Evolutionary conservation across 2,113 vertebrate species (phyloP), one percentile per base, ranked within the genome.

Genomic region (Platichthys stellatus): DNA sequence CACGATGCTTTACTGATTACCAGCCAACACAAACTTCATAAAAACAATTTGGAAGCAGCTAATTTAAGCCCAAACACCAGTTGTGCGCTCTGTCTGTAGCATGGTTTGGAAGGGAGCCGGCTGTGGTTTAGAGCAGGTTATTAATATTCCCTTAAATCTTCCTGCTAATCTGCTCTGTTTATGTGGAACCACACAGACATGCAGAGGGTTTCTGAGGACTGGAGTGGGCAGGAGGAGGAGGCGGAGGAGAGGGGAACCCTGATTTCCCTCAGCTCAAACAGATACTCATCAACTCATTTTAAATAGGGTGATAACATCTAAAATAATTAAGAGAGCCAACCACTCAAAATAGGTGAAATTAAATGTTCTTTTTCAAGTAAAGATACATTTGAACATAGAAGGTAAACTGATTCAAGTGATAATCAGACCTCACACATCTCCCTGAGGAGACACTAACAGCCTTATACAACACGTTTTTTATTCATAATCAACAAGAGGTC

Each of bases 151-250:
- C 47, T 59, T n/a, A 72, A 12, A 75, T 80, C 63, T 51, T 57
- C 24, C 58, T 69, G 76, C 58, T 88, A 82, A 86, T 84, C 78
- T 81, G 57, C 59, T 82, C 24, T 49, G 76, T 83, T 85, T 67
- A 72, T 64, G 60, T 63, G 60, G 60, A 80, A 77, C 59, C 76
- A 73, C 53, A 61, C 21, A 38, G 13, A 79, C 26, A 74, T 11
- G 12, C 68, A 3, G 47, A 40, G 64, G 23, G 18, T 2, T 59
- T 63, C 5, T 8, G 43, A 43, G 26, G n/a, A 21, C 21, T 67
- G 61, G 4, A 0, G 4, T 4, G 62, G 49, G 6, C 24, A 59
- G 23, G n/a, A 20, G 15, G 9, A 58, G 53, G 72, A 38, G 43
- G 31, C 21, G 20, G 15, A 10, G 51, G 40, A 4, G 62, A 23